These are phyloP conservation scores for Euzetes globulus DNA, from an alignment of 2,888 invertebrate genomes.

Conservation along the genomic window DNA sequence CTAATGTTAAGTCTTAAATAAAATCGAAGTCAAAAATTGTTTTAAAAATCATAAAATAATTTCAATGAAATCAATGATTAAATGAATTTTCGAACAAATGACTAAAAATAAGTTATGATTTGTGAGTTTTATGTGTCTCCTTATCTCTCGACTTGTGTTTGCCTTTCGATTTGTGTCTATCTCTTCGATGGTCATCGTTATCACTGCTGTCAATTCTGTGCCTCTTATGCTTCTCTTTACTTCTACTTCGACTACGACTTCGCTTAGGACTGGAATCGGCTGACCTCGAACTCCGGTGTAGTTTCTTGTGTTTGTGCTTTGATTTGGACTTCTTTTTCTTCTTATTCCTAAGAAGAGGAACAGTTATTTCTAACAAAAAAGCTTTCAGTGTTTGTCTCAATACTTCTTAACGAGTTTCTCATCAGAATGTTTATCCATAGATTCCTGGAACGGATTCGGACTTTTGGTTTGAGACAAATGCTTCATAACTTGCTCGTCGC, in stretches of 20 bases:
- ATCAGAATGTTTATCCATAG: neutral
- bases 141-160: constrained; percentile 10
- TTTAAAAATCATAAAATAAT: neutral
- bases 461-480: neutral
- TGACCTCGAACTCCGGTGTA: constrained; percentile 3
- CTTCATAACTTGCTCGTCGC: constrained; percentile 55
- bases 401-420: neutral
- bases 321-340: constrained; percentile 13
- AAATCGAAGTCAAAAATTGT: neutral
- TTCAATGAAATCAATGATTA: neutral
- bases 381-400: neutral
- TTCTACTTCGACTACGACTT: constrained; percentile 3
- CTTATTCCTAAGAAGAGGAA: neutral
- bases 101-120: neutral
- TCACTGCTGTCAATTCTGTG: neutral
- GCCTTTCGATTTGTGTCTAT: neutral
- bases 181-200: constrained; percentile 10
- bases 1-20: neutral
- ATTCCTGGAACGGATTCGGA: neutral
- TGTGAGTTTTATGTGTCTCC: neutral
- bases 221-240: constrained; percentile 15
- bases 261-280: neutral
- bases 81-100: neutral
- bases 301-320: neutral
- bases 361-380: neutral